Percentiles rank a stretch among this genome's conserved stretches.
Conservation (phyloP, 2,888 invertebrate genomes). For the Acrobasis consociella region DNA sequence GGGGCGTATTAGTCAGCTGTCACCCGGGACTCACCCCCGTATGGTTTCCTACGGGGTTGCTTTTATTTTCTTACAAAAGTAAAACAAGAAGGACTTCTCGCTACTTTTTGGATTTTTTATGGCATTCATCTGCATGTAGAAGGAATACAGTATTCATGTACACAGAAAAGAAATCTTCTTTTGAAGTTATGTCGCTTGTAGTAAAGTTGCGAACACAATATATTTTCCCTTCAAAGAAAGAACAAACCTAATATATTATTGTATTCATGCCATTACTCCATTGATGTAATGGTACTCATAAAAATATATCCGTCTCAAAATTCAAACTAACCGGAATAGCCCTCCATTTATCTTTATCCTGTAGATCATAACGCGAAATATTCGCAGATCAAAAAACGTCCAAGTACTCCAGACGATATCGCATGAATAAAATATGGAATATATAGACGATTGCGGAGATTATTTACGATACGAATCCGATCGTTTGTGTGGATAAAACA, state of each 20-base stretch:
- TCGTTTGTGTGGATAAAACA: slow-evolving; percentile 42
- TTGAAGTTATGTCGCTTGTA: slow-evolving; percentile 1
- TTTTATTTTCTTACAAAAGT: slow-evolving; percentile 23
- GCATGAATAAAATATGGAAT: slow-evolving; percentile 46
- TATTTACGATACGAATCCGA: slow-evolving; percentile 43
- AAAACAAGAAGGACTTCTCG: slow-evolving; percentile 15
- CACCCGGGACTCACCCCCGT: slow-evolving; percentile 33
- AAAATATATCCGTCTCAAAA: neutral
- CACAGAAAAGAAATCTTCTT: neutral
- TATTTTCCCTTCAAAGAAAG: neutral
- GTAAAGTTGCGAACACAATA: neutral
- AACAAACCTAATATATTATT: neutral
- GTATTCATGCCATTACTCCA: neutral
- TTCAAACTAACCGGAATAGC: slow-evolving; percentile 1
- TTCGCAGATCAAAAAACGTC: slow-evolving; percentile 34
- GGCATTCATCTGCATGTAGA: neutral
- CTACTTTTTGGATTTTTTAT: slow-evolving; percentile 17
- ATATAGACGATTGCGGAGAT: slow-evolving; percentile 37
- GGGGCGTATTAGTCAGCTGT: slow-evolving; percentile 35
- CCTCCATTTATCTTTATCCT: slow-evolving; percentile 9
- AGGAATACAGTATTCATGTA: slow-evolving; percentile 3
- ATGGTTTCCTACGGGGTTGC: slow-evolving; percentile 18
- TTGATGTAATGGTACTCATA: neutral
- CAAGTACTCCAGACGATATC: slow-evolving; percentile 31
- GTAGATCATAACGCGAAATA: slow-evolving; percentile 32